These are phyloP conservation scores for Medauroidea extradentata DNA, from an alignment of 1,140 invertebrate genomes.

Conservation along the genomic window DNA sequence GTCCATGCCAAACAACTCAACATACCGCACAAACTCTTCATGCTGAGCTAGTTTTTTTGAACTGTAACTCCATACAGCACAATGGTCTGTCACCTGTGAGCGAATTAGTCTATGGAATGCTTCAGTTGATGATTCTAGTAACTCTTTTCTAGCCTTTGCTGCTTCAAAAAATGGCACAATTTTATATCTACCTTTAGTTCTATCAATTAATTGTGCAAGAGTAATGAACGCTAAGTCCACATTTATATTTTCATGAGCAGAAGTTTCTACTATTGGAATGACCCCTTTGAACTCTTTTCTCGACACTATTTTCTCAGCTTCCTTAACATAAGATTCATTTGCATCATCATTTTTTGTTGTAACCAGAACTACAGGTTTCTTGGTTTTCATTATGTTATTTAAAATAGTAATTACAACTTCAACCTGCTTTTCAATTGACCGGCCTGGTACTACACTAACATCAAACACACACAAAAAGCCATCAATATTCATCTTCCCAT, in stretches of 20 bases:
- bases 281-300: constrained; percentile 88
- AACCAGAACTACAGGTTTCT: constrained; percentile 92
- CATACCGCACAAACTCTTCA: constrained; percentile 86
- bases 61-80: constrained; percentile 80
- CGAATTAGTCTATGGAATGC: constrained; percentile 80
- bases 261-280: constrained; percentile 90
- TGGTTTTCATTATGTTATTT: constrained; percentile 82
- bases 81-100: constrained; percentile 73
- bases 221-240: constrained; percentile 91
- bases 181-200: constrained; percentile 58
- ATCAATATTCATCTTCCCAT: constrained; percentile 90
- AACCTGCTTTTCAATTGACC: constrained; percentile 83
- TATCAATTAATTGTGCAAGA: constrained; percentile 88
- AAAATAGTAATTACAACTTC: constrained; percentile 78
- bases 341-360: constrained; percentile 97
- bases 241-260: constrained; percentile 95
- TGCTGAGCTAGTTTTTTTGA: constrained; percentile 82
- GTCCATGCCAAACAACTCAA: constrained; percentile 86
- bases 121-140: constrained; percentile 83
- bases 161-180: constrained; percentile 85
- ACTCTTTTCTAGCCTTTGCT: constrained; percentile 76
- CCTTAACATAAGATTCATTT: constrained; percentile 79
- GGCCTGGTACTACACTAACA: constrained; percentile 85
- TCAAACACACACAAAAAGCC: constrained; percentile 96
- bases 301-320: constrained; percentile 82